These are phyloP conservation scores for Brachionus rubens DNA, from an alignment of 1,140 invertebrate genomes.

Conservation along the genomic window DNA sequence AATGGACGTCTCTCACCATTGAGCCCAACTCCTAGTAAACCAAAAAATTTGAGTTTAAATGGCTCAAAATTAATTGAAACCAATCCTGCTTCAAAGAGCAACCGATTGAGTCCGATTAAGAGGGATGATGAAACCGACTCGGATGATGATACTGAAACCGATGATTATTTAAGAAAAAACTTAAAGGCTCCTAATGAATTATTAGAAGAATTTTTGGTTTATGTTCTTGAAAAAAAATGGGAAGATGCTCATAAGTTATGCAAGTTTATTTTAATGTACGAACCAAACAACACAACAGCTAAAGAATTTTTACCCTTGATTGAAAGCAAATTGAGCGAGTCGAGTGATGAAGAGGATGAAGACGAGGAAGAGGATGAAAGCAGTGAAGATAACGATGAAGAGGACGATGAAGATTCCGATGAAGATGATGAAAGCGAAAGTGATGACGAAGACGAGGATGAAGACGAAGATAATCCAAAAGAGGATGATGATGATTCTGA, in stretches of 20 bases:
- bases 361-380: conserved; percentile 12
- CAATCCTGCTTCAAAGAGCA: neutral
- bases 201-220: conserved; percentile 31
- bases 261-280: conserved; percentile 44
- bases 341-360: conserved; percentile 17
- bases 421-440: neutral
- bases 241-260: conserved; percentile 16
- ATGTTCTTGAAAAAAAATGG: conserved; percentile 45
- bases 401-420: conserved; percentile 2
- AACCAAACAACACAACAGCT: conserved; percentile 35
- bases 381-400: conserved; percentile 11
- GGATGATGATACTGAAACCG: neutral
- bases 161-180: conserved; percentile 20
- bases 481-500: too few species aligned
- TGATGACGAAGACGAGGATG: neutral
- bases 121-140: neutral
- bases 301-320: conserved; percentile 40
- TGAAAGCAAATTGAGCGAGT: conserved; percentile 21
- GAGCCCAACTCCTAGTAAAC: neutral
- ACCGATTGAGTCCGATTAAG: neutral
- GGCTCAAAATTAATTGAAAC: neutral
- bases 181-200: conserved; percentile 41
- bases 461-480: neutral
- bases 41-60: neutral
- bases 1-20: neutral